Evolutionary conservation across 2,888 invertebrate genomes (phyloP).

Genomic region (Candidula unifasciata): DNA sequence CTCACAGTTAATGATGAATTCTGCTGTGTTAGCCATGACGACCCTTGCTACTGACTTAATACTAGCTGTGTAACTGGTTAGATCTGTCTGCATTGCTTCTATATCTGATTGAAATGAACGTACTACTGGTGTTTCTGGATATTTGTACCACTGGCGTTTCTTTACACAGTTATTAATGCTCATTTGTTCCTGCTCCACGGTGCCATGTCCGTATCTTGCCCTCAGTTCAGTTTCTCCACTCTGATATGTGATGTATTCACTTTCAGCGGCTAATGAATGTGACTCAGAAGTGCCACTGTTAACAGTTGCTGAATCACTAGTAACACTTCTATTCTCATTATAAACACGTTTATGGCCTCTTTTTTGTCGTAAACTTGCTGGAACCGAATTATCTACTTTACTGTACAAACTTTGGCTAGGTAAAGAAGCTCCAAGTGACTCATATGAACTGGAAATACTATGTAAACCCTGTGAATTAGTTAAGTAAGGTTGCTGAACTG

Average conservation of each 20-base stretch:
- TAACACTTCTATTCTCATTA: neutral
- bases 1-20: neutral
- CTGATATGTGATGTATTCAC: neutral
- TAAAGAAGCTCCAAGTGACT: neutral
- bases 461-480: neutral
- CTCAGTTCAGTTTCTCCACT: neutral
- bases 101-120: constrained; percentile 41
- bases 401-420: neutral
- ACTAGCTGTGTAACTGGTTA: neutral
- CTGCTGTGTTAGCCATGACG: neutral
- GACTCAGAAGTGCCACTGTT: neutral
- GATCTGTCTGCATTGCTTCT: constrained; percentile 41
- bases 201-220: neutral
- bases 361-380: neutral
- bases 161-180: neutral
- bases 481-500: neutral
- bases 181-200: neutral
- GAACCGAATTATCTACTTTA: neutral
- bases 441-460: neutral
- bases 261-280: neutral
- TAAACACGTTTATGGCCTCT: neutral
- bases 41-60: neutral
- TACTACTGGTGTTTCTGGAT: neutral
- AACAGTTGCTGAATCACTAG: neutral
- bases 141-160: constrained; percentile 36